Base-by-base conservation (phyloP, 2,888 invertebrate genomes). In the Sturmia bella region DNA sequence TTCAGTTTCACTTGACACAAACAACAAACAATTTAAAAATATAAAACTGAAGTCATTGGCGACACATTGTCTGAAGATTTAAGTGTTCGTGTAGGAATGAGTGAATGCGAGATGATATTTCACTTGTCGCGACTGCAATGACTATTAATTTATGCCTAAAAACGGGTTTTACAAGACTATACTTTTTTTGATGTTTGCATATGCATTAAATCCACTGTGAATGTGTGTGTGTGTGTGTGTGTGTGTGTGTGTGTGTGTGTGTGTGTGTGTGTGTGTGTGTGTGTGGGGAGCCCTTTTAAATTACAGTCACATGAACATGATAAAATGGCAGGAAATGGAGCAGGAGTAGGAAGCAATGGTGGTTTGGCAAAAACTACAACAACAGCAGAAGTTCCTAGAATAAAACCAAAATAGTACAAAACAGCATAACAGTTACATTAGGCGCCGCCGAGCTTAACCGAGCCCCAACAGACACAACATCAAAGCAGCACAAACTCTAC, bases 21-120 rank as follows among this genome's bases (percentile, higher is more conserved):
- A 24, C 52, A 52, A 39, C 66, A 37, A 41, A 66, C 39, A 66
- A 19, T 13, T 3, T 37, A 59, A 24, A 52, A 45, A 17, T 41
- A 52, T 57, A 48, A 43, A 7, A 45, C 17, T 9, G 0, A 41
- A 57, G 27, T 9, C 37, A 43, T n/a, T 15, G 80, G 64, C 80
- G 81, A 63, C 81, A 81, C 54, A 54, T 52, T 73, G 81, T 81
- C 81, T 81, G 27, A 63, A 63, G 37, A 41, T 73, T 81, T 69
- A 81, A 80, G 75, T 63, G 21, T 4, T 48, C 17, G 39, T 15
- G 7, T 7, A 11, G 13, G 56, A 56, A 21, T 54, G n/a, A 45
- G 54, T 37, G 12, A 17, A 7, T 2, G 15, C 39, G 24, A 57
- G 48, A 74, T 57, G 56, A 57, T 57, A 66, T 76, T 76, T 54